phyloP scores from a whole-genome alignment of 2,797 vertebrate species.

The Pelochelys cantorii region DNA sequence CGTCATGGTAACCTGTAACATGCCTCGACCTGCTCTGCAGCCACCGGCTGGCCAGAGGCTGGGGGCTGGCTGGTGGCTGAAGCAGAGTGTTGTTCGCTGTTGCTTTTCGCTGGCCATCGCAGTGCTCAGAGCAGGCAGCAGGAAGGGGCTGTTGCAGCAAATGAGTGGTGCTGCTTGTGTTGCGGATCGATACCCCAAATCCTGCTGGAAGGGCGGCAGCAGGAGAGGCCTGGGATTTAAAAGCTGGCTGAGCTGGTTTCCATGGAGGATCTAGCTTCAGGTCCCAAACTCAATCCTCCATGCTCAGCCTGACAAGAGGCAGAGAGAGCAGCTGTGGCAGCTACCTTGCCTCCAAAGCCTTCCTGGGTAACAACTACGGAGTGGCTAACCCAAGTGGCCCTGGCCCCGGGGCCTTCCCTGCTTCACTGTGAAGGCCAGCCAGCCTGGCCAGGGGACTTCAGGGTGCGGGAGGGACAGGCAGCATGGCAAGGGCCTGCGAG shows the following conservation, averaged over 20 bases:
- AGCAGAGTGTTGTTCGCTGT: not conserved
- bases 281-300: not conserved
- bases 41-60: not conserved
- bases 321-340: conserved; percentile 18
- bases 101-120: not conserved
- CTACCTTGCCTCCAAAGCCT: not conserved
- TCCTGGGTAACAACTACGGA: not conserved
- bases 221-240: not conserved
- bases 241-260: not conserved
- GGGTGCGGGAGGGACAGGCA: not conserved
- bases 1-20: too few relatives aligned
- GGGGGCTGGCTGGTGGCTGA: not conserved
- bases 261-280: rapidly evolving
- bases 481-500: not conserved
- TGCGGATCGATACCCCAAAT: not conserved
- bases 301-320: not conserved
- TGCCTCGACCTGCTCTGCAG: not conserved
- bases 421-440: not conserved
- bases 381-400: not conserved
- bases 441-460: not conserved
- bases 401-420: too few relatives aligned
- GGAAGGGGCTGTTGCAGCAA: not conserved
- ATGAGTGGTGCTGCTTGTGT: not conserved
- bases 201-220: not conserved
- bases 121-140: not conserved